A percentile compares a stretch with the other conserved stretches of the same genome.
These are phyloP conservation scores for Colletes collaris DNA, from an alignment of 2,888 invertebrate genomes.

Conservation along the genomic window DNA sequence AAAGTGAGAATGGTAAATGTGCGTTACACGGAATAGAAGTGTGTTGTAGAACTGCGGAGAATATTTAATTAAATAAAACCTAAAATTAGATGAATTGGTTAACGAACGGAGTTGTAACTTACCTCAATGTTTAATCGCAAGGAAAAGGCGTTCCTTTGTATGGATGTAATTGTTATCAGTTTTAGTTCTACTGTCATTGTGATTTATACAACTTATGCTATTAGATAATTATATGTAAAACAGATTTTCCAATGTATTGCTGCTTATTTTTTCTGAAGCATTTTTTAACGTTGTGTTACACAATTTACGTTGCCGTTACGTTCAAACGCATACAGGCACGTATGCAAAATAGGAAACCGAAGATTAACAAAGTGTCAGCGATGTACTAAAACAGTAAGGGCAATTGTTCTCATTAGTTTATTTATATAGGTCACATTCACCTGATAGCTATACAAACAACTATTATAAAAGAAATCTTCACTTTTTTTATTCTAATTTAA, in stretches of 20 bases:
- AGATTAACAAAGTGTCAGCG: conserved; percentile 6
- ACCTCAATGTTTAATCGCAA: conserved; percentile 52
- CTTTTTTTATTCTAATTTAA: neutral
- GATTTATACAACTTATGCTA: conserved; percentile 48
- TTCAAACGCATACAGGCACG: neutral
- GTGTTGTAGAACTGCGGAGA: conserved; percentile 81
- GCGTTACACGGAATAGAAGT: conserved; percentile 76
- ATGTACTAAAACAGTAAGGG: neutral
- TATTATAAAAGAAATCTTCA: conserved; percentile 4
- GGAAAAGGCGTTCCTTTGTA: conserved; percentile 30
- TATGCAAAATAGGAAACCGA: neutral
- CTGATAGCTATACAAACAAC: conserved; percentile 12
- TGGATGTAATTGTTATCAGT: conserved; percentile 32
- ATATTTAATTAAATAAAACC: conserved; percentile 82
- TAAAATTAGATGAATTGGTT: conserved; percentile 70
- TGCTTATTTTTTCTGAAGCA: neutral
- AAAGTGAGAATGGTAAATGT: conserved; percentile 75
- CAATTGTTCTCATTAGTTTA: conserved; percentile 4
- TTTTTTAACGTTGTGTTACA: neutral
- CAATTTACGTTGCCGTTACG: neutral
- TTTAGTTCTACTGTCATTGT: conserved; percentile 45
- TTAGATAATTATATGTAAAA: conserved; percentile 44
- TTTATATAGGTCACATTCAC: conserved; percentile 2
- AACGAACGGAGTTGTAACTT: conserved; percentile 53
- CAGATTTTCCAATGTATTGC: conserved; percentile 22